Percentiles rank a stretch among this genome's conserved stretches.
Conservation (phyloP, 2,888 invertebrate species). For the Anagyrus pseudococci region DNA sequence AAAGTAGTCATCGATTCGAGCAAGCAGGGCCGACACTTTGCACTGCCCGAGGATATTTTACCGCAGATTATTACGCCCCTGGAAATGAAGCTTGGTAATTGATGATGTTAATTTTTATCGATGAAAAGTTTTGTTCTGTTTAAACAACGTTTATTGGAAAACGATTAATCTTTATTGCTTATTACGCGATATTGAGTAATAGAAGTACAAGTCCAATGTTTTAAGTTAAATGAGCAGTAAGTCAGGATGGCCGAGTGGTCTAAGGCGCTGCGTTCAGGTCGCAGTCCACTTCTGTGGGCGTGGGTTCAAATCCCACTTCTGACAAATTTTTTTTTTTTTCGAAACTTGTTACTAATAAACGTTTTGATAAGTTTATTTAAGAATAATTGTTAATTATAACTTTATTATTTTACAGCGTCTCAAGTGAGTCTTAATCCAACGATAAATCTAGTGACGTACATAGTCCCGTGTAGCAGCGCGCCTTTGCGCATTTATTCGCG, state of each 20-base stretch:
- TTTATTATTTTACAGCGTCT: conserved; percentile 65
- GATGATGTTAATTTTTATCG: no score
- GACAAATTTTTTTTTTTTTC: conserved; percentile 62
- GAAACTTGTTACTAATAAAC: not conserved
- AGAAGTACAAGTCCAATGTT: no score
- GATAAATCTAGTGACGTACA: conserved; percentile 85
- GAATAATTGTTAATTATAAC: not conserved
- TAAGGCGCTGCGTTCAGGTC: conserved; percentile 84
- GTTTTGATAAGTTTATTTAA: not conserved
- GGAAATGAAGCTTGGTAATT: conserved; percentile 79
- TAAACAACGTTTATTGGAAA: no score
- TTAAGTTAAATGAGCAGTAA: no score
- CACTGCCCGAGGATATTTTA: conserved; percentile 73
- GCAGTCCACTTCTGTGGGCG: conserved; percentile 83
- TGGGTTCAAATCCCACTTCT: conserved; percentile 86
- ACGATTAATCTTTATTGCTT: no score
- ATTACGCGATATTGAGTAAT: no score
- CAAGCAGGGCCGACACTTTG: conserved; percentile 67
- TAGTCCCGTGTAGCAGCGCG: conserved; percentile 75
- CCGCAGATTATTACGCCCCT: conserved; percentile 85
- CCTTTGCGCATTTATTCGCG: conserved; percentile 76
- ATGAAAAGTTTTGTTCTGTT: no score
- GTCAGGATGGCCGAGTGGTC: conserved; percentile 91
- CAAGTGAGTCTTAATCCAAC: conserved; percentile 83
- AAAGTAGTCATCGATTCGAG: conserved; percentile 67